Evolutionary conservation across 2,888 invertebrate genomes (phyloP).

Genomic region (Melieria omissa): DNA sequence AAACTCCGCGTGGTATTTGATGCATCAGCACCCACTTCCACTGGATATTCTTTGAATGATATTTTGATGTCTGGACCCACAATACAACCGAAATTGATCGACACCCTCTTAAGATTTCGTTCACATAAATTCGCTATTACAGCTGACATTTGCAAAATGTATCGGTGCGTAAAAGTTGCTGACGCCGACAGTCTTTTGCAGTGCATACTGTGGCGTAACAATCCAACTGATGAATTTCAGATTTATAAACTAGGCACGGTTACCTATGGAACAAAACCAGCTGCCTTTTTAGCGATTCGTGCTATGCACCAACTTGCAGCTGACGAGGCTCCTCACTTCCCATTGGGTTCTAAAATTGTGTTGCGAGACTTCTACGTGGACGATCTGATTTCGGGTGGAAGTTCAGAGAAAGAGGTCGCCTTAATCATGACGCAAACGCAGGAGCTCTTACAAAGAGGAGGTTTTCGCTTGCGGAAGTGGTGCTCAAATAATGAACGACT

Average conservation of each 20-base stretch:
- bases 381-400: conserved; percentile 42
- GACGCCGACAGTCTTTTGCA: conserved; percentile 17
- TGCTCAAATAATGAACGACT: conserved; percentile 31
- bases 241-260: conserved; percentile 23
- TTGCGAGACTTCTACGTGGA: conserved; percentile 47
- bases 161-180: conserved; percentile 11
- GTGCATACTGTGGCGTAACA: conserved; percentile 29
- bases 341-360: conserved; percentile 40
- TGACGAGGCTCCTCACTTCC: conserved; percentile 54
- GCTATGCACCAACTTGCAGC: conserved; percentile 34
- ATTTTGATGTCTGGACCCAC: conserved; percentile 21
- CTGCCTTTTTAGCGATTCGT: conserved; percentile 38
- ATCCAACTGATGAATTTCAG: not conserved
- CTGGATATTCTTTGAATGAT: conserved; percentile 18
- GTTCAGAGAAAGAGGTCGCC: conserved; percentile 35
- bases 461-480: conserved; percentile 43
- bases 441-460: conserved; percentile 28
- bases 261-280: conserved; percentile 33
- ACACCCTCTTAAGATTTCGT: conserved; percentile 18
- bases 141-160: conserved; percentile 32
- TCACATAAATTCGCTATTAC: conserved; percentile 17
- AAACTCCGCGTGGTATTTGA: conserved; percentile 21
- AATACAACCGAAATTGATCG: conserved; percentile 17
- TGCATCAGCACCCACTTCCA: conserved; percentile 3
- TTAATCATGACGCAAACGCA: conserved; percentile 34